phyloP scores from a whole-genome alignment of 2,888 invertebrate genomes.

The Achlya flavicornis region DNA sequence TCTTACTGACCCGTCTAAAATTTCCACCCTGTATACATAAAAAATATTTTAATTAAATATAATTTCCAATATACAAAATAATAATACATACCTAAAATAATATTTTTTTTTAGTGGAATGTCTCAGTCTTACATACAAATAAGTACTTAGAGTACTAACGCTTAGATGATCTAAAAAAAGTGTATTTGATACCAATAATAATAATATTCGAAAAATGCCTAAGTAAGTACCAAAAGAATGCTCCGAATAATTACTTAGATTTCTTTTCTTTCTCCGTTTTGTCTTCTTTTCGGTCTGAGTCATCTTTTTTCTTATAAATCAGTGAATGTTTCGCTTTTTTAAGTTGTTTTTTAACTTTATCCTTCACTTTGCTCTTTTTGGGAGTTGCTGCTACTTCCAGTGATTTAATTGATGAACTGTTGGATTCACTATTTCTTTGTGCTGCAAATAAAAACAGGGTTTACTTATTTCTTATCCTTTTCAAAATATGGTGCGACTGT shows the following conservation, averaged over 20 bases:
- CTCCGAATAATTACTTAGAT: constrained; percentile 48
- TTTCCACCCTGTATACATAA: no score
- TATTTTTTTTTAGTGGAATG: constrained; percentile 61
- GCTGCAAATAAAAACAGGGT: constrained; percentile 56
- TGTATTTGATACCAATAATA: constrained; percentile 12
- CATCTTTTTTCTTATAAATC: constrained; percentile 75
- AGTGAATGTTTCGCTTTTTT: constrained; percentile 77
- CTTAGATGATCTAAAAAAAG: constrained; percentile 25
- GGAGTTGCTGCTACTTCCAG: constrained; percentile 62
- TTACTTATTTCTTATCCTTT: background rate
- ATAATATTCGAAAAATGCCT: background rate
- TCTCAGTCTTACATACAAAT: constrained; percentile 72
- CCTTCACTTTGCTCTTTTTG: constrained; percentile 78
- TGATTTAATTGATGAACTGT: constrained; percentile 74
- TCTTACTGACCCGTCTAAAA: no score
- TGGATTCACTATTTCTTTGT: constrained; percentile 76
- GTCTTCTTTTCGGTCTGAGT: constrained; percentile 57
- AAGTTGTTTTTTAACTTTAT: constrained; percentile 78
- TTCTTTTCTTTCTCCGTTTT: constrained; percentile 68
- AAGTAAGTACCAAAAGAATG: background rate
- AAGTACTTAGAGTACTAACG: constrained; percentile 59
- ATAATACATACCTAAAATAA: constrained; percentile 9
- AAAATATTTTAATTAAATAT: background rate
- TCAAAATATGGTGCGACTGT: background rate
- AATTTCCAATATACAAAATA: constrained; percentile 9